Evolutionary conservation across 2,888 invertebrate genomes (phyloP).

Genomic region (Mongoloraphidia duomilia): DNA sequence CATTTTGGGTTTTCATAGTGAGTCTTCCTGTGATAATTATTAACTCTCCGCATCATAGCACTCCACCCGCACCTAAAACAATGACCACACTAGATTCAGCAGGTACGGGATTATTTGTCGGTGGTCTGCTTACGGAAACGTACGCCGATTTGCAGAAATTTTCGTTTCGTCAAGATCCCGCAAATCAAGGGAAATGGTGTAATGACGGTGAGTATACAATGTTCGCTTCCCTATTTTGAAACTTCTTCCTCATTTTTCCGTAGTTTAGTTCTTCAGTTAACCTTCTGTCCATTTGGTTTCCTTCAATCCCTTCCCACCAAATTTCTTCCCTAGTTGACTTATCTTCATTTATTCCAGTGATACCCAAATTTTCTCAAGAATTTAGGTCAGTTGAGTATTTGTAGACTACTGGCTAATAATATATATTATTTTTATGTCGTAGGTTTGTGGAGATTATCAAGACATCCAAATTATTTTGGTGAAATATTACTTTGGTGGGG

Average conservation of each 20-base stretch:
- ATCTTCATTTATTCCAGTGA: background rate
- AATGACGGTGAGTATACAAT: constrained; percentile 52
- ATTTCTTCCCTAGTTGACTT: background rate
- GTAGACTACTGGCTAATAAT: background rate
- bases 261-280: background rate
- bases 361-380: no score
- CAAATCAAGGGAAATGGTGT: constrained; percentile 85
- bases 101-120: constrained; percentile 71
- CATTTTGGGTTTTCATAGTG: constrained; percentile 82
- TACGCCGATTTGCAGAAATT: constrained; percentile 89
- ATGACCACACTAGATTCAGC: constrained; percentile 79
- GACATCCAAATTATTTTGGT: constrained; percentile 92
- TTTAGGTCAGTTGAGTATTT: background rate
- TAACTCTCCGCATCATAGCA: constrained; percentile 70
- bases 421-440: constrained; percentile 1
- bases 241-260: background rate
- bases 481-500: constrained; percentile 92
- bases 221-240: background rate
- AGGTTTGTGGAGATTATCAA: constrained; percentile 74
- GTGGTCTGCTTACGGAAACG: constrained; percentile 74
- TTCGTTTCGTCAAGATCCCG: constrained; percentile 74
- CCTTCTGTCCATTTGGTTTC: background rate
- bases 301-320: constrained; percentile 3
- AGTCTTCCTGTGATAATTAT: constrained; percentile 85
- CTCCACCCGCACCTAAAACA: constrained; percentile 61